Evolutionary conservation across 1,140 invertebrate genomes (phyloP).

Genomic region (Hylyphantes graminicola): DNA sequence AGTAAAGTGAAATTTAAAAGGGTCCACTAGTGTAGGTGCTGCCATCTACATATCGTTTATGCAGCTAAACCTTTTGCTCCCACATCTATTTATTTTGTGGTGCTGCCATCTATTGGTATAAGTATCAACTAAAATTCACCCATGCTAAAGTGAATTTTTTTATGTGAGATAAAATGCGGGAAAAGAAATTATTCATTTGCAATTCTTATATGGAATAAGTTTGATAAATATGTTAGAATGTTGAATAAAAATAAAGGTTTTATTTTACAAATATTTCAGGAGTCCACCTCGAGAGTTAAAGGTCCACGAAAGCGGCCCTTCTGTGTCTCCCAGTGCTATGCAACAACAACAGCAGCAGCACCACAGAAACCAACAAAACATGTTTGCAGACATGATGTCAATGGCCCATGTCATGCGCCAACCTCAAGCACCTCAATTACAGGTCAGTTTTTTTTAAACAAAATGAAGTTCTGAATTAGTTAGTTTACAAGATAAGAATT

Average conservation of each 20-base stretch:
- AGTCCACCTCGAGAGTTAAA: constrained; percentile 32
- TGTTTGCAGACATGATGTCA: constrained; percentile 58
- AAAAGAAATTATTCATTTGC: not conserved
- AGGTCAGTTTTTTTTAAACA: constrained; percentile 56
- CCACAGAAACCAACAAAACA: constrained; percentile 62
- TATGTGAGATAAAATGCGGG: too few species aligned
- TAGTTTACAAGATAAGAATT: too few species aligned
- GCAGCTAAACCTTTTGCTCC: too few species aligned
- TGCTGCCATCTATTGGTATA: too few species aligned
- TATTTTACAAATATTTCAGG: not conserved
- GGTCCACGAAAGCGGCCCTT: constrained; percentile 3
- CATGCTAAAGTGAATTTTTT: too few species aligned
- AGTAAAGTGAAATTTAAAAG: too few species aligned
- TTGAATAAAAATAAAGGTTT: not conserved
- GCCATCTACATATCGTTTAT: too few species aligned
- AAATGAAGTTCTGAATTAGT: not conserved
- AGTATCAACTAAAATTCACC: too few species aligned
- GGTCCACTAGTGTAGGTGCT: too few species aligned
- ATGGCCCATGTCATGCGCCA: constrained; percentile 48
- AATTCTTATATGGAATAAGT: not conserved
- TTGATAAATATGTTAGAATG: not conserved
- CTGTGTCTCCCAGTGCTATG: constrained; percentile 23
- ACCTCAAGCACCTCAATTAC: constrained; percentile 59
- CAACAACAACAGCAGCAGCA: constrained; percentile 35
- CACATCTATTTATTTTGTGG: too few species aligned